Conservation (phyloP, 2,113 vertebrate species). For the Pachypanchax playfairii region DNA sequence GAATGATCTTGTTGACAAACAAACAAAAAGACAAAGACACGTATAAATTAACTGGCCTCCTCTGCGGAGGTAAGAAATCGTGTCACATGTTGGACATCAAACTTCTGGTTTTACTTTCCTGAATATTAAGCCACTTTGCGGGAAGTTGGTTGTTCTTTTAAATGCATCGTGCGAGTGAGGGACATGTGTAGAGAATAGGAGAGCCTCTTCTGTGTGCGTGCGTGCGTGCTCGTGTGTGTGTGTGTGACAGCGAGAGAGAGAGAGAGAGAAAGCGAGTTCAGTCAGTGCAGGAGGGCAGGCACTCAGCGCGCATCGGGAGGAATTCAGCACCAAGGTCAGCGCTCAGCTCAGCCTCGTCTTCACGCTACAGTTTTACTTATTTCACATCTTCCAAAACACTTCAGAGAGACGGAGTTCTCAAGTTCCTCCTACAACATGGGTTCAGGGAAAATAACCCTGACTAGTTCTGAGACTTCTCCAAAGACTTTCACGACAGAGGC, state of each 20-base stretch:
- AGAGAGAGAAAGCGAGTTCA: too few relatives aligned
- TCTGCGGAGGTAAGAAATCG: too few relatives aligned
- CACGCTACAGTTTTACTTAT: neutral
- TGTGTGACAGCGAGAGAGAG: too few relatives aligned
- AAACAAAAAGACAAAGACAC: too few relatives aligned
- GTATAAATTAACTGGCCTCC: too few relatives aligned
- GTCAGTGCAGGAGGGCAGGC: neutral
- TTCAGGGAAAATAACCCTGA: neutral
- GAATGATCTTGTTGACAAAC: too few relatives aligned
- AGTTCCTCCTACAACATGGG: neutral
- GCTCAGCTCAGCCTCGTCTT: constrained; percentile 1
- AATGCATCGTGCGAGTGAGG: constrained; percentile 12
- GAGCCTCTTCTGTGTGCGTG: constrained; percentile 5
- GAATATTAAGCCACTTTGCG: neutral
- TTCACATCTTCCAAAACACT: neutral
- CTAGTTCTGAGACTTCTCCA: neutral
- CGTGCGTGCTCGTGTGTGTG: too few relatives aligned
- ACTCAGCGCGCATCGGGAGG: neutral
- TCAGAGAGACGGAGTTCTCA: neutral
- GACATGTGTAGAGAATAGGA: constrained; percentile 1
- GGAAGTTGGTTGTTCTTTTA: neutral
- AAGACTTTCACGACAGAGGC: neutral
- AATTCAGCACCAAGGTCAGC: constrained; percentile 69
- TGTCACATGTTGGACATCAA: too few relatives aligned
- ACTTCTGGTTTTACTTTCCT: neutral